Evolutionary conservation across 23 tunicate species (phyloP).

Genomic region (Phallusia fumigata): DNA sequence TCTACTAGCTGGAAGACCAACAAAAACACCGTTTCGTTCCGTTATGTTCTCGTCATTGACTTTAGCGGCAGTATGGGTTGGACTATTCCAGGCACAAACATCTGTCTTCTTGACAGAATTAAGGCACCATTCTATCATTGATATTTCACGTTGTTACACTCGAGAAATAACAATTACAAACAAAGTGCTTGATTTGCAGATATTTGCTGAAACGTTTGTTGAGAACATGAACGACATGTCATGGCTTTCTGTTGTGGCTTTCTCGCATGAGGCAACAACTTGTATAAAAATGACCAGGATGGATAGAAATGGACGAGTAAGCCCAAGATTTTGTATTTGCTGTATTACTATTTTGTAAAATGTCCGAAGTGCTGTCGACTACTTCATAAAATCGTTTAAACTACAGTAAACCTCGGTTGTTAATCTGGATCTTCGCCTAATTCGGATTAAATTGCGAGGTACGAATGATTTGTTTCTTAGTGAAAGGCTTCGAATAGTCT

Average conservation of each 20-base stretch:
- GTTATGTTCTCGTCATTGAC: constrained; percentile 47
- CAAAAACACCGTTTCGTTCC: constrained; percentile 7
- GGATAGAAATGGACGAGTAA: constrained; percentile 33
- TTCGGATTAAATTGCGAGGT: background rate
- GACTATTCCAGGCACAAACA: constrained; percentile 10
- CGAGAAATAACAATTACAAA: background rate
- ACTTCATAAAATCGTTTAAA: too few relatives aligned
- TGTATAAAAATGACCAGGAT: constrained; percentile 50
- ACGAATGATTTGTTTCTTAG: too few relatives aligned
- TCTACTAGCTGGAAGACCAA: background rate
- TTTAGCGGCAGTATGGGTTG: constrained; percentile 41
- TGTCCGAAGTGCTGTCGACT: too few relatives aligned
- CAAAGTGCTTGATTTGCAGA: constrained; percentile 9
- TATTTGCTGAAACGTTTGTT: constrained; percentile 38
- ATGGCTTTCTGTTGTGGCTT: constrained; percentile 56
- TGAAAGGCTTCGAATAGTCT: too few relatives aligned
- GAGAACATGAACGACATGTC: constrained; percentile 21
- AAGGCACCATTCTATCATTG: too few relatives aligned
- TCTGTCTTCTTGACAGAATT: constrained; percentile 31
- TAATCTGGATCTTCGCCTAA: background rate
- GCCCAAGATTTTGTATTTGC: background rate
- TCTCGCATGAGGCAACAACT: constrained; percentile 38
- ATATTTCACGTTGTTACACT: too few relatives aligned
- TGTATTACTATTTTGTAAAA: too few relatives aligned
- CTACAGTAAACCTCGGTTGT: background rate